phyloP scores from a whole-genome alignment of 2,888 invertebrate species.

The Lucinisca nassula region DNA sequence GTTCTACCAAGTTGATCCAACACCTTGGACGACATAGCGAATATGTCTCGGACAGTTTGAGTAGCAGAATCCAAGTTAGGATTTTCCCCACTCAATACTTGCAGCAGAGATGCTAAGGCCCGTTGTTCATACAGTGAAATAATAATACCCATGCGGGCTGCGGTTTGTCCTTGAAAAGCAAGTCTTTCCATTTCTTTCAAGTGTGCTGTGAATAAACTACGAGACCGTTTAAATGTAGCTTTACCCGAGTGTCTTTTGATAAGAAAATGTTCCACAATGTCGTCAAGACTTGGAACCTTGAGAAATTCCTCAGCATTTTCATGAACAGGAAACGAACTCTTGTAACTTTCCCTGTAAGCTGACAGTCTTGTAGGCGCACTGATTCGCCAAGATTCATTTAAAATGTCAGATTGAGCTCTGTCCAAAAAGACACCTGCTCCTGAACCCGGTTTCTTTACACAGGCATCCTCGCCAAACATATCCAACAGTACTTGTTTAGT shows the following conservation, averaged over 20 bases:
- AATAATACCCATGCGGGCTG: conserved; percentile 44
- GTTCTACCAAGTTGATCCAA: conserved; percentile 43
- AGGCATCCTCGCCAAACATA: background rate
- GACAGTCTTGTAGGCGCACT: conserved; percentile 21
- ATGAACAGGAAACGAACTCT: conserved; percentile 32
- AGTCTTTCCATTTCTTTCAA: conserved; percentile 39
- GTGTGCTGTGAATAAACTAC: conserved; percentile 4
- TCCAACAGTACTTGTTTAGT: background rate
- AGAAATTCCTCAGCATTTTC: conserved; percentile 13
- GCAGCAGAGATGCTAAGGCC: conserved; percentile 17
- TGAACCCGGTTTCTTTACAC: background rate
- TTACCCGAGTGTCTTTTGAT: conserved; percentile 27
- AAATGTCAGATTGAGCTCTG: conserved; percentile 23
- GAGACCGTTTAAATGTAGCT: conserved; percentile 1
- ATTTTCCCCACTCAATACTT: background rate
- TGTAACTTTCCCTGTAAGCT: conserved; percentile 49
- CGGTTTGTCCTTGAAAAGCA: conserved; percentile 45
- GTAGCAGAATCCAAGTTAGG: conserved; percentile 30
- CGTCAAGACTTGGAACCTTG: conserved; percentile 21
- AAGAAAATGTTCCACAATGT: conserved; percentile 16
- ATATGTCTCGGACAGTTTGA: conserved; percentile 51
- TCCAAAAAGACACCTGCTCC: conserved; percentile 12
- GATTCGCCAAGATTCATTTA: conserved; percentile 44
- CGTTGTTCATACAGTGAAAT: conserved; percentile 40
- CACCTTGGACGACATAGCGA: conserved; percentile 56